Conservation (phyloP, 1,140 invertebrate genomes). For the Aphidius ervi region DNA sequence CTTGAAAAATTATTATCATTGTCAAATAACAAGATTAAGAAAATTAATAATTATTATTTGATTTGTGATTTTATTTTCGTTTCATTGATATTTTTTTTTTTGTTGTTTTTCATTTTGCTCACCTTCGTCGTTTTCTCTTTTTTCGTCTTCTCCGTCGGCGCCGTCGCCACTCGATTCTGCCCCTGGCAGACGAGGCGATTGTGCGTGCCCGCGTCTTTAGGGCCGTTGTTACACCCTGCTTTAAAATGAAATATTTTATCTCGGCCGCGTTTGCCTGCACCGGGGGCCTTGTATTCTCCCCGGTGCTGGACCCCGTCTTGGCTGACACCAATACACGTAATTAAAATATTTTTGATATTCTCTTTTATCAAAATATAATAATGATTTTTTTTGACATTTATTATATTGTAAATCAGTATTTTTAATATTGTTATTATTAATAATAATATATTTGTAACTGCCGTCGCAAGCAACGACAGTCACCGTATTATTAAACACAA, state of each 20-base stretch:
- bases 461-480: slow-evolving; percentile 34
- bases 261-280: slow-evolving; percentile 44
- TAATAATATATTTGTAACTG: slow-evolving; percentile 26
- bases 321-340: slow-evolving; percentile 30
- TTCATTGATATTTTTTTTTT: no score
- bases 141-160: slow-evolving; percentile 50
- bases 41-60: no score
- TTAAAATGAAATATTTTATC: slow-evolving; percentile 27
- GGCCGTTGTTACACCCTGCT: slow-evolving; percentile 47
- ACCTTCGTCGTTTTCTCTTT: slow-evolving; percentile 51
- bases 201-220: slow-evolving; percentile 42
- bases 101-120: slow-evolving; percentile 22
- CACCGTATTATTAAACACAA: slow-evolving; percentile 32
- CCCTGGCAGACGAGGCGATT: slow-evolving; percentile 45
- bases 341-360: neutral
- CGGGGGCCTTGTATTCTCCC: slow-evolving; percentile 48
- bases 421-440: slow-evolving; percentile 21
- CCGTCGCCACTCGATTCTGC: slow-evolving; percentile 41
- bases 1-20: no score
- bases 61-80: no score
- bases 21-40: no score
- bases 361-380: slow-evolving; percentile 8
- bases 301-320: slow-evolving; percentile 51
- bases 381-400: neutral
- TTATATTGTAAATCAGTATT: no score